Evolutionary conservation across 1,140 invertebrate genomes (phyloP), one percentile per base, ranked within the genome.

Genomic region (Atopsyche davidsoni): DNA sequence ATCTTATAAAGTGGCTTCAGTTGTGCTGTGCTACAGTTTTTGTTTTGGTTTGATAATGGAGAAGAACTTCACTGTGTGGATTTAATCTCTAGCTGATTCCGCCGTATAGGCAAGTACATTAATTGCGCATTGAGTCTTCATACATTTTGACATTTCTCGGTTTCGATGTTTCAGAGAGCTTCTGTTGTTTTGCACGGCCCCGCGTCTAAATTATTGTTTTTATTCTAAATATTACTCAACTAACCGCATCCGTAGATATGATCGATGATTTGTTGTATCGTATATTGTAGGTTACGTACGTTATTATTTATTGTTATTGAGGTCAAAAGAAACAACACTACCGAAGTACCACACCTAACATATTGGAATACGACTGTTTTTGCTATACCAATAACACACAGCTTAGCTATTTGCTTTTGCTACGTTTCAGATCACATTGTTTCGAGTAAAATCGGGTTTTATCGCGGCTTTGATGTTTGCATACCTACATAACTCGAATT

Each of bases 61-160:
- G 17, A 50, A 18, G 35, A 14, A 19, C 22, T 18, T n/a, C 11
- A 22, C 18, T 43, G 18, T 34, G 47, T 35, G 39, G 23, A 42
- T 50, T 34, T 43, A 43, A 50, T 34, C 34, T 22, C 36, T 22
- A 21, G 28, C 40, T 19, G 28, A 22, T 31, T 11, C 18, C 47
- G 23, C 32, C 28, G 35, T n/a, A 42, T 42, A 34, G 38, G 47
- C 43, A 34, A 50, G 47, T 50, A 11, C 25, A 34, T 42, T 42
- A 16, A 50, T 50, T 50, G 47, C 47, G 47, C 47, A 50, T 50
- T 41, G 24, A 50, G 28, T 35, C 28, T 38, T 25, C 40, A 4
- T 42, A 50, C 31, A 50, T 50, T 50, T 50, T 50, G 47, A 50
- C 47, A 50, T 32, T 50, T n/a, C n/a, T n/a, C 43, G 6, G 39